Evolutionary conservation across 2,797 vertebrate genomes (phyloP).

Genomic region (Meda fulgida): DNA sequence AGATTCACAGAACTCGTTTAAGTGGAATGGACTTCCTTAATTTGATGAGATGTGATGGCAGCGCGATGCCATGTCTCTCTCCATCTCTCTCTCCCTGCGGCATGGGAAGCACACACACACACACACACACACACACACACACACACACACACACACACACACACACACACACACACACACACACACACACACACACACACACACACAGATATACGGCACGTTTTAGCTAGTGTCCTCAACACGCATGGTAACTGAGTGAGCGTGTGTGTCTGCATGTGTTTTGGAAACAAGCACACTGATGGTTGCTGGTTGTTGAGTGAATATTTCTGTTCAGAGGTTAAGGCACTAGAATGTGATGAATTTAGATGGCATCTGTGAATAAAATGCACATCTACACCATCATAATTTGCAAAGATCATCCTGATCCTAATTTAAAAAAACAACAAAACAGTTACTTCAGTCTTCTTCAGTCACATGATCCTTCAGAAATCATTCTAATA

Average conservation of each 20-base stretch:
- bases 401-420: neutral
- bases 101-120: slow-evolving; percentile 78
- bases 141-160: neutral
- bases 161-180: slow-evolving; percentile 60
- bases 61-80: slow-evolving; percentile 76
- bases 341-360: slow-evolving; percentile 83
- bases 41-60: slow-evolving; percentile 81
- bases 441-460: neutral
- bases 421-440: neutral
- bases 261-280: slow-evolving; percentile 25
- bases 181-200: neutral
- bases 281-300: slow-evolving; percentile 79
- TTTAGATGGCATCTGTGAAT: slow-evolving; percentile 82
- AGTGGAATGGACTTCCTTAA: slow-evolving; percentile 78
- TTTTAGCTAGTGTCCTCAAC: slow-evolving; percentile 53
- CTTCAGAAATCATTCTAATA: neutral
- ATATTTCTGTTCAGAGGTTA: slow-evolving; percentile 83
- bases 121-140: slow-evolving; percentile 63
- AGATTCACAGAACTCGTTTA: slow-evolving; percentile 83
- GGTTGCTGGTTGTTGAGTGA: slow-evolving; percentile 66
- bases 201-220: slow-evolving; percentile 67
- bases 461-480: neutral
- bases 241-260: slow-evolving; percentile 5
- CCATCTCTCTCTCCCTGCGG: slow-evolving; percentile 76
- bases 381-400: slow-evolving; percentile 60